Conservation (phyloP, 2,797 vertebrate species). For the Dermochelys coriacea region DNA sequence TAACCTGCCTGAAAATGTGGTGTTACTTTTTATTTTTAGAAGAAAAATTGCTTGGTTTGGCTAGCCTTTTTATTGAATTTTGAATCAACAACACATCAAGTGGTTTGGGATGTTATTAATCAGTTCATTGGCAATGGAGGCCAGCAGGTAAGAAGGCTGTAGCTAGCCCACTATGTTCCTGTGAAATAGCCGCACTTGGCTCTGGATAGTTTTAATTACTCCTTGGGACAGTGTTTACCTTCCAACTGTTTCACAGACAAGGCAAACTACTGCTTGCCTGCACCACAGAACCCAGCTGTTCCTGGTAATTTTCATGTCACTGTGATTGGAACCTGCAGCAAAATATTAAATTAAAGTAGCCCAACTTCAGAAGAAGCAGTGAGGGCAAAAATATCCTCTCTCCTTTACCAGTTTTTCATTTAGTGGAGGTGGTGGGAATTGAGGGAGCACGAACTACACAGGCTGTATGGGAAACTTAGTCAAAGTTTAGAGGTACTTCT, state of each 20-base stretch:
- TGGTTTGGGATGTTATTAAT: conserved; percentile 75
- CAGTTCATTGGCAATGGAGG: conserved; percentile 57
- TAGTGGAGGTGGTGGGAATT: not conserved
- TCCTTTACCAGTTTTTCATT: not conserved
- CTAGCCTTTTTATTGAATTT: conserved; percentile 51
- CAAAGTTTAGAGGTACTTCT: not conserved
- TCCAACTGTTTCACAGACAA: not conserved
- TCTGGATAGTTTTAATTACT: not conserved
- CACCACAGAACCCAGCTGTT: not conserved
- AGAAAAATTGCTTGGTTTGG: not conserved
- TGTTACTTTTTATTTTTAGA: not conserved
- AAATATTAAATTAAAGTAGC: accelerated
- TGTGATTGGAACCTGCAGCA: accelerated
- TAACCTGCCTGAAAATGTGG: not conserved
- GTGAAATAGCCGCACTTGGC: accelerated
- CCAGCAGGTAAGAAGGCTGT: not conserved
- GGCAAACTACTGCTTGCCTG: accelerated
- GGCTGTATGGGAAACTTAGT: not conserved
- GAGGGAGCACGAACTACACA: not conserved
- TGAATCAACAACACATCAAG: conserved; percentile 74
- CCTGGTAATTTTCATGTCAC: accelerated
- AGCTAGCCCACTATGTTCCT: not conserved
- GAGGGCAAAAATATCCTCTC: not conserved
- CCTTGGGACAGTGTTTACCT: not conserved
- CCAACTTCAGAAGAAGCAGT: not conserved